Base-by-base conservation (phyloP, 2,888 invertebrate species). In the Athalia circularis region DNA sequence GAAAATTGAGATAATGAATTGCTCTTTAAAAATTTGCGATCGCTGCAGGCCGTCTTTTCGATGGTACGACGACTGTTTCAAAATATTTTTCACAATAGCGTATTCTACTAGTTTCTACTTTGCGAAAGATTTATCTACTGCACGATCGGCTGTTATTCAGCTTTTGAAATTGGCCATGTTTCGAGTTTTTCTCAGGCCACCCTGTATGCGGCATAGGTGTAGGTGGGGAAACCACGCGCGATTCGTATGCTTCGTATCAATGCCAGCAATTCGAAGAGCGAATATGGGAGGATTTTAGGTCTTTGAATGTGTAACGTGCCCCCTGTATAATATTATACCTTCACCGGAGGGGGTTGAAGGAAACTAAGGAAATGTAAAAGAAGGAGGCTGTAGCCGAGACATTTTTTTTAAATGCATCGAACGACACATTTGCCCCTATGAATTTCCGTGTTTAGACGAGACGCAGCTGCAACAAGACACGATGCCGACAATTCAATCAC, bases 371-470 rank as follows among this genome's bases (percentile, higher is more conserved):
- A 8, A 15, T 7, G 8, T 9, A 13, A 13, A 67, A 15, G 67
- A 5, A 15, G 43, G 62, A 13, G 9, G 62, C 48, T 8, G 15
- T 61, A 13, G 47, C 61, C 62, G 52, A 64, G 54, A 65, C 77
- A 78, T 62, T 43, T 72, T 82, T 80, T 81, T 81, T 29, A 61
- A 29, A 62, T 76, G 48, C 76, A 65, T 67, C 7, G 54, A 68
- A 80, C 80, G 81, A 82, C 81, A 45, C 70, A 82, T 81, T 80
- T 80, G 80, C 80, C 80, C 61, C 54, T 84, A 84, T 81, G 83
- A 86, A 85, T 85, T 85, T 85, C 84, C 83, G 84, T 85, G 83
- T 86, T 85, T 85, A 83, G 83, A 85, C 82, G 82, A 84, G 81
- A 78, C 79, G 83, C 72, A 72, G 72, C 72, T 72, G 72, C 72